These are phyloP conservation scores for Pyrgilauda ruficollis DNA, from an alignment of 2,113 vertebrate species.

Conservation along the genomic window DNA sequence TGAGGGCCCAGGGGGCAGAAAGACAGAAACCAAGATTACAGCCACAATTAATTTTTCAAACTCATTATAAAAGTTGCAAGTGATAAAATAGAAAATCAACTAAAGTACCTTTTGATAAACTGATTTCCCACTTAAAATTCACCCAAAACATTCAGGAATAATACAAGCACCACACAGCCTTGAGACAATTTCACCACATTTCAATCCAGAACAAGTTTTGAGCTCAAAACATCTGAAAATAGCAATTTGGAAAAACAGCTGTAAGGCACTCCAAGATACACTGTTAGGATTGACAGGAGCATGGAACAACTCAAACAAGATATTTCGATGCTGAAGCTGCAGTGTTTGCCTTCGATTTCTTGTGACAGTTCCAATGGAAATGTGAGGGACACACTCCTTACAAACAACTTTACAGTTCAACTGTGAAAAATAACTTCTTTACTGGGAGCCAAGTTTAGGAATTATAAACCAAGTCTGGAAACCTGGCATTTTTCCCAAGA, in stretches of 20 bases:
- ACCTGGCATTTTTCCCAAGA: conserved; percentile 38
- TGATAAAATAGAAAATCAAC: background rate
- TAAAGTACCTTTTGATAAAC: background rate
- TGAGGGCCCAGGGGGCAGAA: background rate
- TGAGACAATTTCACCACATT: background rate
- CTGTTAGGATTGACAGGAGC: background rate
- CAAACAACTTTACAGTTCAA: background rate
- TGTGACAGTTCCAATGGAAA: background rate
- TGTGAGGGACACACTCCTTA: background rate
- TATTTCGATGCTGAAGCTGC: background rate
- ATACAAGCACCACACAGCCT: background rate
- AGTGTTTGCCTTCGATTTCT: conserved; percentile 16
- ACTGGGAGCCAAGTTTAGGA: conserved; percentile 32
- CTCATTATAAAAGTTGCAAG: background rate
- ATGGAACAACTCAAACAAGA: background rate
- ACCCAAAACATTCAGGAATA: background rate
- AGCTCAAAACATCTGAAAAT: conserved; percentile 16
- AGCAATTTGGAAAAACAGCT: background rate
- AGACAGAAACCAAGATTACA: background rate
- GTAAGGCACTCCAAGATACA: background rate
- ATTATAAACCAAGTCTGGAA: conserved; percentile 57
- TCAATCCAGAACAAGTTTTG: background rate
- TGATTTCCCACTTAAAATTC: background rate
- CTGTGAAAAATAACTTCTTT: background rate
- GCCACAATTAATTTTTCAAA: background rate